Evolutionary conservation across 2,888 invertebrate genomes (phyloP), one percentile per base, ranked within the genome.

Genomic region (Drosophila aldrichi): DNA sequence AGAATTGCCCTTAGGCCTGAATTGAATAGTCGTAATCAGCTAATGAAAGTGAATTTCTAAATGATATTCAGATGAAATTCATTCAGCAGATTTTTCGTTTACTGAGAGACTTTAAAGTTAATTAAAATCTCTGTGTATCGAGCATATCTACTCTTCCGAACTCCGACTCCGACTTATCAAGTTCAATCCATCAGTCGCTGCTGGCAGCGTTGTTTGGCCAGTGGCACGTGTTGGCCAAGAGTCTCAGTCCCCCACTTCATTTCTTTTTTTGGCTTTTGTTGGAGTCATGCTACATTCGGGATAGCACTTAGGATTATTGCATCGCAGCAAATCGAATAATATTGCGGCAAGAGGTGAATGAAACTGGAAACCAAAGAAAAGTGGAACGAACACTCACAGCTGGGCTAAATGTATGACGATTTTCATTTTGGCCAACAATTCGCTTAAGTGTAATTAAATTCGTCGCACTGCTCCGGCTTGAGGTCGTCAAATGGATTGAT

Each of bases 401-500:
- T 20, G 10, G 10, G 36, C 14, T 12, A 25, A 32, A 22, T 10
- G 44, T 36, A 52, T 46, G 46, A 55, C 34, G 56, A 55, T 56
- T 41, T 66, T 68, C 69, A 66, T 54, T 54, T 68, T 40, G 14
- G 22, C 58, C 70, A 57, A 32, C 51, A 52, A 77, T 55, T 58
- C 79, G 82, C 88, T 89, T 84, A 84, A 84, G 77, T 84, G 84
- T 84, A 84, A 84, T 84, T 84, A 84, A 89, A 84, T 89, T 87
- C 85, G 67, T 64, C 81, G 61, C 62, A 70, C 61, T 63, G 49
- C 48, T 40, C 22, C 38, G 56, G 36, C 55, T 49, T 52, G 66
- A 67, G 80, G 69, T 89, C 88, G 79, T 84, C 83, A 84, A 84
- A 88, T 84, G 84, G 89, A 84, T 89, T 84, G 84, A 84, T 84